These are phyloP conservation scores for Notodonta ziczac DNA, from an alignment of 2,888 invertebrate species.

Conservation along the genomic window DNA sequence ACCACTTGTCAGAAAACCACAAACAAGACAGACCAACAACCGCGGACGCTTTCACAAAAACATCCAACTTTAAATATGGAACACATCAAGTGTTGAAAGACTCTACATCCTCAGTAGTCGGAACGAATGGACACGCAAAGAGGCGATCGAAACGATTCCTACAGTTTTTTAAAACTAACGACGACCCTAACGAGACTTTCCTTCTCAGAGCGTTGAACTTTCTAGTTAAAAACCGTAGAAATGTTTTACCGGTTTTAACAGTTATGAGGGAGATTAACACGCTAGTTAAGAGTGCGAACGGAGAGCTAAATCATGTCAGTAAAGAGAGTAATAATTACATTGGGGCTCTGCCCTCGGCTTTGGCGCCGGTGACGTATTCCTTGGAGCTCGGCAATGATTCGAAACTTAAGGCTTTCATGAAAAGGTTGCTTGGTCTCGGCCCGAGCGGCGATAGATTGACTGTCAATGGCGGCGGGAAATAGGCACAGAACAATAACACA, in stretches of 20 bases:
- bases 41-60: neutral
- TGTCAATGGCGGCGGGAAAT: slow-evolving; percentile 22
- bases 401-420: slow-evolving; percentile 52
- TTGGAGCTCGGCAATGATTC: slow-evolving; percentile 60
- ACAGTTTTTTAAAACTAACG: slow-evolving; percentile 45
- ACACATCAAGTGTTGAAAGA: too few relatives aligned
- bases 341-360: slow-evolving; percentile 47
- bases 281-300: slow-evolving; percentile 59
- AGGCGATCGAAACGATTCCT: slow-evolving; percentile 61
- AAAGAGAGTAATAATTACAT: slow-evolving; percentile 66
- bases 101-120: too few relatives aligned
- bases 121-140: slow-evolving; percentile 9
- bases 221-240: slow-evolving; percentile 53
- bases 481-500: neutral
- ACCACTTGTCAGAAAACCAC: slow-evolving; percentile 33
- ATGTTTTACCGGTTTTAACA: slow-evolving; percentile 59
- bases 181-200: slow-evolving; percentile 52
- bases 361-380: slow-evolving; percentile 49
- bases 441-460: slow-evolving; percentile 57
- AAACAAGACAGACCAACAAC: slow-evolving; percentile 5
- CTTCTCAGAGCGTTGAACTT: slow-evolving; percentile 60
- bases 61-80: neutral
- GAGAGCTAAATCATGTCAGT: slow-evolving; percentile 58
- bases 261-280: slow-evolving; percentile 69
- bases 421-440: slow-evolving; percentile 55